phyloP scores from a whole-genome alignment of 2,888 invertebrate genomes.

The Pasiphila rectangulata region DNA sequence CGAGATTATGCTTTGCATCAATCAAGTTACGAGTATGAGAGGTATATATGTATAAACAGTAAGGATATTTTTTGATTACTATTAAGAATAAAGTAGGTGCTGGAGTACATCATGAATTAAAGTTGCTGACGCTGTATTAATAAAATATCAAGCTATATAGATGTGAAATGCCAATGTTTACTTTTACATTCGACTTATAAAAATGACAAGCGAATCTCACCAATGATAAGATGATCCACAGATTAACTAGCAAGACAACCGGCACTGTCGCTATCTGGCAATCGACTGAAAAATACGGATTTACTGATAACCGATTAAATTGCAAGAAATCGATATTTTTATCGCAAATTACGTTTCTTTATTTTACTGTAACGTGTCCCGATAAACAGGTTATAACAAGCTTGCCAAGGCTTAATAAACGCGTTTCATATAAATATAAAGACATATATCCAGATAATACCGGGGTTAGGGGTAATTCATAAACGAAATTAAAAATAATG shows the following conservation, averaged over 20 bases:
- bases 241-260: constrained; percentile 45
- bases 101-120: too few relatives aligned
- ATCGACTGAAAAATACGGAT: constrained; percentile 74
- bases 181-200: neutral
- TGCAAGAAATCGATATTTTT: constrained; percentile 64
- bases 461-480: too few relatives aligned
- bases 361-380: constrained; percentile 59
- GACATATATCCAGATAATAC: too few relatives aligned
- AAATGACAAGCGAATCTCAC: constrained; percentile 35
- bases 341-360: constrained; percentile 72
- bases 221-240: constrained; percentile 42
- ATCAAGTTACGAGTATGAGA: too few relatives aligned
- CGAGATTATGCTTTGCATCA: too few relatives aligned
- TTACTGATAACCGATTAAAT: constrained; percentile 69
- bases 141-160: too few relatives aligned
- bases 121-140: too few relatives aligned
- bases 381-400: constrained; percentile 59
- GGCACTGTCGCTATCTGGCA: constrained; percentile 60
- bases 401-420: constrained; percentile 24
- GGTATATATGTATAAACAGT: too few relatives aligned
- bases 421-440: neutral
- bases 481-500: too few relatives aligned
- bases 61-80: too few relatives aligned
- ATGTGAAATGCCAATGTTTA: too few relatives aligned
- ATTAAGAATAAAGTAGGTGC: too few relatives aligned